Base-by-base conservation (phyloP, 1,140 invertebrate species). In the Musca domestica region DNA sequence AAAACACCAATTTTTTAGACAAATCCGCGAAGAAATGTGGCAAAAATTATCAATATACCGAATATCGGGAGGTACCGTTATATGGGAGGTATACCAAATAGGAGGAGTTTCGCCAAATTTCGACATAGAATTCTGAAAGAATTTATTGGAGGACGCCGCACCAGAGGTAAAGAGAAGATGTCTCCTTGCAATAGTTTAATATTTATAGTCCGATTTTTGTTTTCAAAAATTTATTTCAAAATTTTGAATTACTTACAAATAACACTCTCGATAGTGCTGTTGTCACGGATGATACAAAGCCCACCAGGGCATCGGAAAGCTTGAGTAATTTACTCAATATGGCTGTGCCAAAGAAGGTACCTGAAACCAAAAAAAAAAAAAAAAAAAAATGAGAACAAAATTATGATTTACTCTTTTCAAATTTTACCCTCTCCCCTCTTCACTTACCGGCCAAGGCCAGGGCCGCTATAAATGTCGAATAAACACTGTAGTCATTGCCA, bases 311-410 rank as follows among this genome's bases (percentile, higher is more conserved):
- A 64, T 82, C 80, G 0, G 80, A 72, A 6, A 81, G 72, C 52
- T 81, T 80, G 0, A 81, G 30, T 12, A 78, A 9, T 64, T 82
- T 82, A 67, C 79, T 81, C 1, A 82, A 71, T 10, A 81, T 75
- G 3, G 75, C 77, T 1, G 80, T 80, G 0, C 80, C 80, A 54
- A 82, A 73, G 4, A 81, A 77, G 6, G 80, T 82, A 46, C 80
- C 80, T 68, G 70, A n/a, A n/a, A n/a, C n/a, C n/a, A n/a, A n/a
- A 67, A 34, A 51, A 15, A 58, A 41, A 12, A 23, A 68, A 63
- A 46, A 27, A 23, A 41, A 67, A 67, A 41, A 6, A 15, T 14
- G 25, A 46, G 0, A n/a, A 52, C 4, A 19, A n/a, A 52, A 23
- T 30, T 17, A n/a, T n/a, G n/a, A n/a, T n/a, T n/a, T 34, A 17